A percentile compares a stretch with the other conserved stretches of the same genome.
phyloP scores from a whole-genome alignment of 2,797 vertebrate genomes.

The Hoplostethus mediterraneus region DNA sequence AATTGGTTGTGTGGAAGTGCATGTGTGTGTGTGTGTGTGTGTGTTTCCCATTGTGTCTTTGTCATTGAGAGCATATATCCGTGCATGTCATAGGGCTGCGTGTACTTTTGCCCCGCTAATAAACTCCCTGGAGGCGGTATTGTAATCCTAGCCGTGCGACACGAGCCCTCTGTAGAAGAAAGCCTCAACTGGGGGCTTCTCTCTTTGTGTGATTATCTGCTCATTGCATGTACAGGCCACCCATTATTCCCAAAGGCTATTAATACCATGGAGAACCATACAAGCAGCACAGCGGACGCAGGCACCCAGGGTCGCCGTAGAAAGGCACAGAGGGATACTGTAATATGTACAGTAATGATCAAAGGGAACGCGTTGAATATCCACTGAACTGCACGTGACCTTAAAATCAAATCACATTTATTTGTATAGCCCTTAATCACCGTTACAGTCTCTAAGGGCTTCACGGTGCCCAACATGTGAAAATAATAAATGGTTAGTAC shows the following conservation, averaged over 20 bases:
- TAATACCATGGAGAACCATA: conserved; percentile 59
- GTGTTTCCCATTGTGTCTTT: neutral
- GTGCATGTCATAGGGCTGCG: conserved; percentile 34
- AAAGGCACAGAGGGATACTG: neutral
- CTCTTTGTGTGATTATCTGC: conserved; percentile 72
- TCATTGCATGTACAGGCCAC: conserved; percentile 64
- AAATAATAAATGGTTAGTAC: no score
- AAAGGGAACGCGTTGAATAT: conserved; percentile 26
- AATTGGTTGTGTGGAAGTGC: neutral
- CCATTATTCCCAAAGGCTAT: conserved; percentile 65
- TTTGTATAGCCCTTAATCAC: no score
- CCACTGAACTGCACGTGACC: conserved; percentile 27
- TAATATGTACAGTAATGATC: conserved; percentile 43
- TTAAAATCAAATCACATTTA: no score
- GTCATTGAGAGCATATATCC: conserved; percentile 28
- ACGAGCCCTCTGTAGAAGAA: conserved; percentile 64
- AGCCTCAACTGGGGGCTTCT: conserved; percentile 54
- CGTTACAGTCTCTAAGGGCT: no score
- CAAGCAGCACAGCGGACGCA: conserved; percentile 32
- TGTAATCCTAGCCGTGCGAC: conserved; percentile 67
- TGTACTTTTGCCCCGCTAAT: conserved; percentile 53
- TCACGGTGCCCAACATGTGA: no score
- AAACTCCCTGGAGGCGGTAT: conserved; percentile 61
- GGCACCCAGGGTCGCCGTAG: conserved; percentile 37
- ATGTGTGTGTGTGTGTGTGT: conserved; percentile 1